These are phyloP conservation scores for Melanotaenia trifasciata DNA, from an alignment of 2,797 vertebrate genomes.

Conservation along the genomic window DNA sequence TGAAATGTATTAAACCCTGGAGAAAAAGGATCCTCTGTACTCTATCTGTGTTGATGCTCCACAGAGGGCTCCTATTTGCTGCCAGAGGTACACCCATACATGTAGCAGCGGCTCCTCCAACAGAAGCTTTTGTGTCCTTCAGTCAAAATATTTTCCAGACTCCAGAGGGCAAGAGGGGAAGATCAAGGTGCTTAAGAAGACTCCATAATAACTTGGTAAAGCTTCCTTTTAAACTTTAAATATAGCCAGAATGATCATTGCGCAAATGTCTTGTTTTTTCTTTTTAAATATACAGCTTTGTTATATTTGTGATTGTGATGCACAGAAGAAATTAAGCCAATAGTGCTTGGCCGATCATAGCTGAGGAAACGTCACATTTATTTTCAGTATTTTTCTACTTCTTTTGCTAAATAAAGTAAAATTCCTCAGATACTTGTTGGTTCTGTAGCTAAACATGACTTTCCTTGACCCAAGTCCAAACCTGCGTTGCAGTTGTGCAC, in stretches of 20 bases:
- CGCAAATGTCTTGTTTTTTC: not conserved
- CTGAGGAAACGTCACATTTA: not conserved
- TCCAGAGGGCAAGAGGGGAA: slow-evolving; percentile 58
- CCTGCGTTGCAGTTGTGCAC: slow-evolving; percentile 57
- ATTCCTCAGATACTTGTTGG: slow-evolving; percentile 4
- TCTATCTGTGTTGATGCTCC: slow-evolving; percentile 47
- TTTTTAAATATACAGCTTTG: too few species aligned
- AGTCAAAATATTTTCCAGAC: slow-evolving; percentile 74
- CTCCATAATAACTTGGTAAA: slow-evolving; percentile 63
- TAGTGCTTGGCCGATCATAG: not conserved
- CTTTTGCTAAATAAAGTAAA: slow-evolving; percentile 11
- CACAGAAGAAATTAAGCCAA: not conserved
- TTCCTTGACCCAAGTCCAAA: slow-evolving; percentile 38
- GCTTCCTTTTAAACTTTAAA: slow-evolving; percentile 44
- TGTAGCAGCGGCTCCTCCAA: slow-evolving; percentile 69
- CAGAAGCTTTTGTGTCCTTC: slow-evolving; percentile 59
- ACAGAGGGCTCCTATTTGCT: slow-evolving; percentile 61
- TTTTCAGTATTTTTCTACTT: not conserved
- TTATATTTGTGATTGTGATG: slow-evolving; percentile 7
- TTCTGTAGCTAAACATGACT: slow-evolving; percentile 15
- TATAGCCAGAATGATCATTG: not conserved
- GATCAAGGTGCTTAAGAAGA: slow-evolving; percentile 43
- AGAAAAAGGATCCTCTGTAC: slow-evolving; percentile 69
- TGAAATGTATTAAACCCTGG: slow-evolving; percentile 74
- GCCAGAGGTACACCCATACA: slow-evolving; percentile 66